phyloP scores from a whole-genome alignment of 2,888 invertebrate genomes.

The Actias luna region DNA sequence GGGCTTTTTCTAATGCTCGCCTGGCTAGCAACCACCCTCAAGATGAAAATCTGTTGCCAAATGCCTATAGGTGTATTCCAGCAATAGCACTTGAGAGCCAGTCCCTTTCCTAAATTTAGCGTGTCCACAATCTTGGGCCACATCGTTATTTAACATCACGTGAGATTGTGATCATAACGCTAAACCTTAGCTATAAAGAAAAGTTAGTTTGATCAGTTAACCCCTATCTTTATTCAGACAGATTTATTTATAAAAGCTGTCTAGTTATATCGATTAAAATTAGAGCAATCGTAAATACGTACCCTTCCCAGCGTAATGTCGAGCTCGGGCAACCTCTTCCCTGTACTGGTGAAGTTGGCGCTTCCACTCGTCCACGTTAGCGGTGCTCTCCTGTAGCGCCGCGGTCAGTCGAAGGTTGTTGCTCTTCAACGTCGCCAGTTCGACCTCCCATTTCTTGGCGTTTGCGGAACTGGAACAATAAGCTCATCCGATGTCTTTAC shows the following conservation, averaged over 20 bases:
- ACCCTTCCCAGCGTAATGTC: conserved; percentile 74
- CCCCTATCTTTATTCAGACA: too few species aligned
- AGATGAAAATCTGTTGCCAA: too few species aligned
- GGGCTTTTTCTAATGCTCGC: too few species aligned
- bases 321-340: conserved; percentile 93
- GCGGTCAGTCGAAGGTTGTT: conserved; percentile 97
- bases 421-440: conserved; percentile 96
- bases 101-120: too few species aligned
- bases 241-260: not conserved
- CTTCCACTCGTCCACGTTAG: conserved; percentile 99
- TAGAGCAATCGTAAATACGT: not conserved
- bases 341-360: conserved; percentile 95
- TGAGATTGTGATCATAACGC: too few species aligned
- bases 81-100: too few species aligned
- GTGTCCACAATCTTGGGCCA: too few species aligned
- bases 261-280: not conserved
- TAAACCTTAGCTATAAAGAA: too few species aligned
- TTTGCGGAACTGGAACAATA: conserved; percentile 91
- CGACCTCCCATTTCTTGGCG: conserved; percentile 99
- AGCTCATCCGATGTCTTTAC: not conserved
- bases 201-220: too few species aligned
- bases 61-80: too few species aligned
- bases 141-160: too few species aligned
- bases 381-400: conserved; percentile 96
- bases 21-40: too few species aligned